Conservation (phyloP, 1,140 invertebrate species). For the Planococcus citri region DNA sequence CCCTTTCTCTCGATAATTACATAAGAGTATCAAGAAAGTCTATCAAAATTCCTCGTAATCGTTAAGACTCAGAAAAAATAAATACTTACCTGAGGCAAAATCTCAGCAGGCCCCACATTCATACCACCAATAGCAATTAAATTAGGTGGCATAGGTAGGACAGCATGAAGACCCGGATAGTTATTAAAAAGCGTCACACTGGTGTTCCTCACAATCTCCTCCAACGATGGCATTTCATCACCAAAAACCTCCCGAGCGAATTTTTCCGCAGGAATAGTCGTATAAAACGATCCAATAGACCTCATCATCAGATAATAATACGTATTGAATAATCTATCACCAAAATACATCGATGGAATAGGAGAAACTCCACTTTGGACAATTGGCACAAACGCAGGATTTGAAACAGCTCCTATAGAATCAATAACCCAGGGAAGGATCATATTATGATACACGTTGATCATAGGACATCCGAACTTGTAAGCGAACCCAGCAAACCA, state of each 20-base stretch:
- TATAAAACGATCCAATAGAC: too few species aligned
- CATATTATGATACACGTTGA: not conserved
- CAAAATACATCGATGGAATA: not conserved
- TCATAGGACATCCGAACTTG: not conserved
- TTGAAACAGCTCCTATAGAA: not conserved
- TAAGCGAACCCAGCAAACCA: not conserved
- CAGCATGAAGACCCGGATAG: conserved; percentile 33
- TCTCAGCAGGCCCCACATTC: not conserved
- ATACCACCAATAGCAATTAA: conserved; percentile 27
- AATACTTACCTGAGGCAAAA: not conserved
- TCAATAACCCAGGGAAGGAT: not conserved
- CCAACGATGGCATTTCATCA: not conserved
- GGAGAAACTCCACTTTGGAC: not conserved
- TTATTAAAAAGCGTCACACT: conserved; percentile 22
- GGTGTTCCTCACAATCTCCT: too few species aligned
- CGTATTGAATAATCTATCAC: not conserved
- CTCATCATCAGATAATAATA: too few species aligned
- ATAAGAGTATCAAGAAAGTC: too few species aligned
- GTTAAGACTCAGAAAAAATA: too few species aligned
- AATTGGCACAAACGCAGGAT: conserved; percentile 23
- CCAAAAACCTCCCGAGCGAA: conserved; percentile 5
- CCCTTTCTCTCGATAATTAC: too few species aligned
- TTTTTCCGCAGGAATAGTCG: too few species aligned
- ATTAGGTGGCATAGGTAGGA: conserved; percentile 44
- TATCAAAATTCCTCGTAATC: too few species aligned